Evolutionary conservation across 2,113 vertebrate genomes (phyloP).

Genomic region (Petaurus breviceps): DNA sequence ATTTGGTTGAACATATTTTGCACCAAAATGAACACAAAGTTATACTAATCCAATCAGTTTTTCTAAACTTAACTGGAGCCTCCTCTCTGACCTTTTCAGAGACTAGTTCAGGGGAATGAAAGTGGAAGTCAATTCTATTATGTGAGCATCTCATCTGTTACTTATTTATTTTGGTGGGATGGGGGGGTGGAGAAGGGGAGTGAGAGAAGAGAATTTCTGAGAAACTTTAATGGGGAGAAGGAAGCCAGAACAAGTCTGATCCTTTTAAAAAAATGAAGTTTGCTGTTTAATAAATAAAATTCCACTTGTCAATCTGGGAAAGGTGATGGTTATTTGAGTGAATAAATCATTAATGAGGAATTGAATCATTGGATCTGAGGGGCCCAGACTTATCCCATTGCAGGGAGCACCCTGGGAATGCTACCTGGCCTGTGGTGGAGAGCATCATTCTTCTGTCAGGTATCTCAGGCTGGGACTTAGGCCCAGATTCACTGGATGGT

Average conservation of each 20-base stretch:
- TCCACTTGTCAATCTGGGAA: slow-evolving; percentile 47
- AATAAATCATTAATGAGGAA: slow-evolving; percentile 59
- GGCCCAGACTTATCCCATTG: slow-evolving; percentile 28
- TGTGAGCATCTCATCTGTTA: background rate
- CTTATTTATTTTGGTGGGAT: slow-evolving; percentile 36
- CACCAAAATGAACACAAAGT: slow-evolving; percentile 13
- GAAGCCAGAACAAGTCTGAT: slow-evolving; percentile 39
- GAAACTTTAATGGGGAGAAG: slow-evolving; percentile 21
- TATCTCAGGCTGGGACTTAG: background rate
- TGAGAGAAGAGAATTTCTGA: slow-evolving; percentile 59
- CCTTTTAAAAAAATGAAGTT: slow-evolving; percentile 47
- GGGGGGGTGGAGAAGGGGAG: background rate
- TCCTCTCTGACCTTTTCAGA: slow-evolving; percentile 40
- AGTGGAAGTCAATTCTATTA: slow-evolving; percentile 19
- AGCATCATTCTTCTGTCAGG: slow-evolving; percentile 3
- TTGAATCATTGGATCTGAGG: slow-evolving; percentile 36
- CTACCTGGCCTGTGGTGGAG: background rate
- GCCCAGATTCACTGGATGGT: background rate
- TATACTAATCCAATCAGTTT: slow-evolving; percentile 38
- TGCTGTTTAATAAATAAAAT: slow-evolving; percentile 73
- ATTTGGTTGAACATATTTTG: slow-evolving; percentile 50
- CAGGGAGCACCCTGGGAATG: background rate
- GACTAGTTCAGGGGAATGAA: slow-evolving; percentile 37
- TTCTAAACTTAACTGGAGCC: slow-evolving; percentile 31
- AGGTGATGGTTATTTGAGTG: slow-evolving; percentile 40